A percentile compares a stretch with the other conserved stretches of the same genome.
phyloP scores from a whole-genome alignment of 2,797 vertebrate species.

The Scolopax bukidnonensis region DNA sequence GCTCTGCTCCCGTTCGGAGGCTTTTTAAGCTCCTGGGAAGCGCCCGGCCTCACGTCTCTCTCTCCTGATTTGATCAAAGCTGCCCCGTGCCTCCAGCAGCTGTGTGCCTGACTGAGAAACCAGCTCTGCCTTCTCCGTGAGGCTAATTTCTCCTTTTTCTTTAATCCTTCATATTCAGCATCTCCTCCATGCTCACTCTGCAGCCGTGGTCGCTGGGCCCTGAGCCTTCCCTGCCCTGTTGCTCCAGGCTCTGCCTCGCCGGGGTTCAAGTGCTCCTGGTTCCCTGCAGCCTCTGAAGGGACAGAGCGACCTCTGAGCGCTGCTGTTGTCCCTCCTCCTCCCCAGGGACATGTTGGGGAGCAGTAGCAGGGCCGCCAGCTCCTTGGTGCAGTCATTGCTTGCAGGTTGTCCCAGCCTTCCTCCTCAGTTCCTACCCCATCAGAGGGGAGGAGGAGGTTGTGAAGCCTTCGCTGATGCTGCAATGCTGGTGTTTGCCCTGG shows the following conservation, averaged over 20 bases:
- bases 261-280: not conserved
- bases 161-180: constrained; percentile 13
- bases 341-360: fast-evolving
- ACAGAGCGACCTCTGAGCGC: not conserved
- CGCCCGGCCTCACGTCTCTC: not conserved
- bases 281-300: not conserved
- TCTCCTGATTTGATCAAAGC: constrained; percentile 23
- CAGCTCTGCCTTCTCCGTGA: constrained; percentile 23
- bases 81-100: not conserved
- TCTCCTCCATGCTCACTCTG: not conserved
- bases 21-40: constrained; percentile 8
- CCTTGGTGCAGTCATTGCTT: not conserved
- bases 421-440: not conserved
- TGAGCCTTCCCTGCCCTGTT: not conserved
- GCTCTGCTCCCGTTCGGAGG: not conserved
- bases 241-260: constrained; percentile 2
- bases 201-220: constrained; percentile 26
- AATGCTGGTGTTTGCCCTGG: not conserved
- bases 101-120: constrained; percentile 9
- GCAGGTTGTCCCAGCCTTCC: not conserved
- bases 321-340: not conserved
- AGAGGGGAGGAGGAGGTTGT: not conserved
- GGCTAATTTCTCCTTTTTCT: constrained; percentile 58
- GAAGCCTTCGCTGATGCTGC: fast-evolving
- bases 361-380: not conserved